Evolutionary conservation across 2,113 vertebrate species (phyloP).

Genomic region (Crotalus viridis): DNA sequence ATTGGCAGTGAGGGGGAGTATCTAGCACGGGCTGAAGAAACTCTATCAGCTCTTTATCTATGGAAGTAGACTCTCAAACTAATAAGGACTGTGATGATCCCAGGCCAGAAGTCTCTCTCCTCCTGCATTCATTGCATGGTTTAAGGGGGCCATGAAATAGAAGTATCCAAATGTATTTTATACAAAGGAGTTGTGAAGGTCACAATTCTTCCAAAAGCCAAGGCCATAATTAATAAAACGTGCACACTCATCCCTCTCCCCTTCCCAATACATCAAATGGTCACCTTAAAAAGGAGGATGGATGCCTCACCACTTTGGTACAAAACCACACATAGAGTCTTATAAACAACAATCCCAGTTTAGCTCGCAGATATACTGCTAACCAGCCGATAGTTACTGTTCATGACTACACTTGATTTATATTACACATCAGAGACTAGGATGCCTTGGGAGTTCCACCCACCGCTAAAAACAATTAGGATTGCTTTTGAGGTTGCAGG

Average conservation of each 20-base stretch:
- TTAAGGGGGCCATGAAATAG: neutral
- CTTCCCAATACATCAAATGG: neutral
- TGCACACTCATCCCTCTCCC: neutral
- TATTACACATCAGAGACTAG: neutral
- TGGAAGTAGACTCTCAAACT: neutral
- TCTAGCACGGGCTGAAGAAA: neutral
- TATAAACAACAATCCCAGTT: neutral
- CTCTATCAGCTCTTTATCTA: neutral
- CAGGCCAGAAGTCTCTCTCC: neutral
- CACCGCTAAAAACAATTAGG: neutral
- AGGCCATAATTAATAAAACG: neutral
- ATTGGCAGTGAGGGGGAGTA: constrained; percentile 45
- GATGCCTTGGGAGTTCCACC: neutral
- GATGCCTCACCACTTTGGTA: neutral
- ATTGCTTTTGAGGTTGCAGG: neutral
- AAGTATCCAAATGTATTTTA: neutral
- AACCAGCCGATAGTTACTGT: neutral
- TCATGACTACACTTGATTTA: neutral
- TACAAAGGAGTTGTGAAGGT: neutral
- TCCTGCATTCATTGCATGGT: neutral
- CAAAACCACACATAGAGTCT: neutral
- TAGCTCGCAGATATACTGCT: neutral
- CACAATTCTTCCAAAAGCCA: neutral
- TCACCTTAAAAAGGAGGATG: neutral
- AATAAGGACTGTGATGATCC: neutral